Conservation (phyloP, 2,888 invertebrate genomes). For the Ischnura elegans region DNA sequence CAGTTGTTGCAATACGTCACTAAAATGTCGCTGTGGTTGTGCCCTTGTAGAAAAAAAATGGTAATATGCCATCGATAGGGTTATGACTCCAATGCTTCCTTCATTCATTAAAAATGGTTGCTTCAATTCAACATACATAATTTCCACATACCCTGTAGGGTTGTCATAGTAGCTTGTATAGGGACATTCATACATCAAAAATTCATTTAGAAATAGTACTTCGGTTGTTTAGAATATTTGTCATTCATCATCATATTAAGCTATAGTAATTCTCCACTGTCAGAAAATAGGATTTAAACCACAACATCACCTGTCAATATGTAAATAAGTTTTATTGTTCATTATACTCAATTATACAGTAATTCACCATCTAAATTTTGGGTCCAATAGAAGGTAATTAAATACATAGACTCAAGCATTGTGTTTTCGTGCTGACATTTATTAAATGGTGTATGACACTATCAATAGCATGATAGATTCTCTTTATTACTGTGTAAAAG, state of each 20-base stretch:
- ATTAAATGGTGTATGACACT: background rate
- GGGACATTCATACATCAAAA: background rate
- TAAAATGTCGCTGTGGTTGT: background rate
- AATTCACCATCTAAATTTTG: background rate
- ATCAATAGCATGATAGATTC: background rate
- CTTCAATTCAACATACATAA: background rate
- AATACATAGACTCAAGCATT: background rate
- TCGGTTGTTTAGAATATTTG: background rate
- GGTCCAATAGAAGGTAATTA: conserved; percentile 14
- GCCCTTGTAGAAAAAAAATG: background rate
- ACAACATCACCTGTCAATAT: background rate
- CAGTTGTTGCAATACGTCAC: background rate
- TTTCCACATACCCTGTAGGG: background rate
- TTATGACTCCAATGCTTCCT: background rate
- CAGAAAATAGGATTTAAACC: background rate
- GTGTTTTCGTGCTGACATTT: background rate
- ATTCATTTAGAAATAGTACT: background rate
- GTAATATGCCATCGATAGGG: background rate
- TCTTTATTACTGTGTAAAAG: background rate
- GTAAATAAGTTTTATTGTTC: conserved; percentile 6
- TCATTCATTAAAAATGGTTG: background rate
- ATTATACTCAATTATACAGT: background rate
- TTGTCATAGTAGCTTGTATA: background rate
- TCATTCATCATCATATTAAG: background rate
- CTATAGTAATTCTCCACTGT: conserved; percentile 2